A percentile compares a stretch with the other conserved stretches of the same genome.
These are phyloP conservation scores for Macaca nemestrina DNA, from an alignment of 2,113 vertebrate species.

Conservation along the genomic window DNA sequence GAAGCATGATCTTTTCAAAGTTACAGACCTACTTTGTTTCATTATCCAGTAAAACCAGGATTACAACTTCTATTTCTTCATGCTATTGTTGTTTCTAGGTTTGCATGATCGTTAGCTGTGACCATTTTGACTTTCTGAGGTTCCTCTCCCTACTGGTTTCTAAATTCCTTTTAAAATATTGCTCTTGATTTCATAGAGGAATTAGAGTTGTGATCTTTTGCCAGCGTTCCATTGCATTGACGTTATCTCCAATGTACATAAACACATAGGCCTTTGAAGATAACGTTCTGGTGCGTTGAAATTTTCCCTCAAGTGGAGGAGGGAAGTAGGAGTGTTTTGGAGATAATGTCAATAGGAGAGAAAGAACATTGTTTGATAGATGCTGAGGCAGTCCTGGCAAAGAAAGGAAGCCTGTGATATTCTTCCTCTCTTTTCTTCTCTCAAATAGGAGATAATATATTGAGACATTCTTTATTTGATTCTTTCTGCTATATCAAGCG, in stretches of 20 bases:
- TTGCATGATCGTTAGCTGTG: not conserved
- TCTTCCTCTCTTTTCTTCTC: conserved; percentile 15
- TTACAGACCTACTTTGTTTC: not conserved
- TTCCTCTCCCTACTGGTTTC: not conserved
- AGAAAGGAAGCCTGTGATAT: conserved; percentile 52
- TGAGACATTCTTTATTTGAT: conserved; percentile 25
- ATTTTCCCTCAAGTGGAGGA: conserved; percentile 63
- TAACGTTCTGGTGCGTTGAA: not conserved
- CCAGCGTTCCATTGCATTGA: not conserved
- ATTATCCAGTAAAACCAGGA: not conserved
- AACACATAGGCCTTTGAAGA: conserved; percentile 58
- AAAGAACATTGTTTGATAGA: conserved; percentile 51
- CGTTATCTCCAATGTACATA: conserved; percentile 41
- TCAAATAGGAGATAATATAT: conserved; percentile 34
- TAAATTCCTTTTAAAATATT: conserved; percentile 26
- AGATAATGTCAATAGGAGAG: conserved; percentile 45
- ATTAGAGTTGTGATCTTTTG: conserved; percentile 6
- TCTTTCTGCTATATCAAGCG: conserved; percentile 18
- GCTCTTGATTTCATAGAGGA: not conserved
- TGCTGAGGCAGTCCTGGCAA: conserved; percentile 60
- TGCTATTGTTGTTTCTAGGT: not conserved
- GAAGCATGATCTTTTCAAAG: not conserved
- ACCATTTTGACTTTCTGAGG: not conserved
- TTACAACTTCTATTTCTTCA: not conserved
- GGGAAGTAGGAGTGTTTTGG: conserved; percentile 63